These are phyloP conservation scores for Aradus depressus DNA, from an alignment of 2,888 invertebrate genomes.

Conservation along the genomic window DNA sequence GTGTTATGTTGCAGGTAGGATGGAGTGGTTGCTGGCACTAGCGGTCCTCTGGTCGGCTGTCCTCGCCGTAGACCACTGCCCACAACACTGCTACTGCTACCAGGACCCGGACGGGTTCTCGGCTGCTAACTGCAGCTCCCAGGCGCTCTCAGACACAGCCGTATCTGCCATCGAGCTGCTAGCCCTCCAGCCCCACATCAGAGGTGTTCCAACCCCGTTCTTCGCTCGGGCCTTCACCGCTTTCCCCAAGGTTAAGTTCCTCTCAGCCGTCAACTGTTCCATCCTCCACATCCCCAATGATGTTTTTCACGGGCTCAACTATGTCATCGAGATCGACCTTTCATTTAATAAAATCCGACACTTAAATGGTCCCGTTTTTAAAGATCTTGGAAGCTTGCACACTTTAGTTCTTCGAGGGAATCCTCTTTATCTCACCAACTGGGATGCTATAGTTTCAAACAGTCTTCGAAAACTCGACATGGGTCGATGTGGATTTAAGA, in stretches of 20 bases:
- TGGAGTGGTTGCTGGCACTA: too few relatives aligned
- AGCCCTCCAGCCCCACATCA: slow-evolving; percentile 14
- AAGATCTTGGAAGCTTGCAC: slow-evolving; percentile 32
- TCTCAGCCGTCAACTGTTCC: slow-evolving; percentile 25
- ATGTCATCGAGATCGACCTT: slow-evolving; percentile 33
- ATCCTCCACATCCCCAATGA: slow-evolving; percentile 30
- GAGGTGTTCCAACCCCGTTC: slow-evolving; percentile 20
- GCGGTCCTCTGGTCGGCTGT: too few relatives aligned
- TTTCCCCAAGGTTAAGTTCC: slow-evolving; percentile 24
- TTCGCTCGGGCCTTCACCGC: slow-evolving; percentile 24
- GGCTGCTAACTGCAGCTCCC: slow-evolving; percentile 25
- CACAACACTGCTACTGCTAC: slow-evolving; percentile 26
- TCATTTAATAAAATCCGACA: slow-evolving; percentile 28
- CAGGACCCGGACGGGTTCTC: slow-evolving; percentile 22
- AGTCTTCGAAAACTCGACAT: slow-evolving; percentile 27
- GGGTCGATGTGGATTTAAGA: slow-evolving; percentile 26
- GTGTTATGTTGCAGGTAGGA: too few relatives aligned
- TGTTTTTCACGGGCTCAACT: slow-evolving; percentile 36
- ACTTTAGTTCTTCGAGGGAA: slow-evolving; percentile 39
- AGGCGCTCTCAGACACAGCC: slow-evolving; percentile 20
- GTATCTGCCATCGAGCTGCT: slow-evolving; percentile 23
- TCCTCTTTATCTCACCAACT: slow-evolving; percentile 32
- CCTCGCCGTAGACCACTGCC: too few relatives aligned
- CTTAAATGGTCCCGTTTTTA: slow-evolving; percentile 28
- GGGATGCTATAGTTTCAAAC: slow-evolving; percentile 27